Evolutionary conservation across 23 tunicate species (phyloP), one percentile per base, ranked within the genome.

Genomic region (Clavelina lepadiformis): DNA sequence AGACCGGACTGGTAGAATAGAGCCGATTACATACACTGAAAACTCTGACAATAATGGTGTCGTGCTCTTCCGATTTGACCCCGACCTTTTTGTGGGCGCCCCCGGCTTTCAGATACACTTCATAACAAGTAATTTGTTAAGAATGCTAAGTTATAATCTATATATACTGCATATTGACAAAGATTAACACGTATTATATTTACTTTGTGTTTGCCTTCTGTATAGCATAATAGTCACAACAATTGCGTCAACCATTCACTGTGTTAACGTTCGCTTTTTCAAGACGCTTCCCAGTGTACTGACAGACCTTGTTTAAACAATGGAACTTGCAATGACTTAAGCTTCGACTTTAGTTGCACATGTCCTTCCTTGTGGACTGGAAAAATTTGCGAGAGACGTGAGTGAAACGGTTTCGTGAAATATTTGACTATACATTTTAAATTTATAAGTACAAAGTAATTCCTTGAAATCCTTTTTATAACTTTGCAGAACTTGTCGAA

Each of bases 11-110:
- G 56, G 35, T 45, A 31, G 28, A 35, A 22, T 63, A 19, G 18
- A 56, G 3, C 56, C 25, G 5, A 28, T 66, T 22, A 46, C 47
- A 28, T 46, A 31, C 20, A 11, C 4, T 5, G 51, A 37, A 63
- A 35, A 63, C 26, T n/a, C 21, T 8, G 26, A 36, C 50, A 63
- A 63, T 51, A 63, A 63, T 63, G 68, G 68, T n/a, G 15, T 63
- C 3, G 50, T 63, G 20, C 38, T 36, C 25, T 27, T 63, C 5
- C 49, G 68, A 35, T 63, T 63, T 21, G 25, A 50, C 5, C 11
- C 68, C 19, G 68, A 63, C 38, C 25, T 63, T 6, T 36, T 63
- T 29, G 38, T 11, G 7, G 5, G 21, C 22, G 37, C 51, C 3
- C n/a, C 18, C 4, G 50, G 68, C 5, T 63, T 63, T 63, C 51